phyloP scores from a whole-genome alignment of 2,888 invertebrate genomes.

The Hybos culiciformis region DNA sequence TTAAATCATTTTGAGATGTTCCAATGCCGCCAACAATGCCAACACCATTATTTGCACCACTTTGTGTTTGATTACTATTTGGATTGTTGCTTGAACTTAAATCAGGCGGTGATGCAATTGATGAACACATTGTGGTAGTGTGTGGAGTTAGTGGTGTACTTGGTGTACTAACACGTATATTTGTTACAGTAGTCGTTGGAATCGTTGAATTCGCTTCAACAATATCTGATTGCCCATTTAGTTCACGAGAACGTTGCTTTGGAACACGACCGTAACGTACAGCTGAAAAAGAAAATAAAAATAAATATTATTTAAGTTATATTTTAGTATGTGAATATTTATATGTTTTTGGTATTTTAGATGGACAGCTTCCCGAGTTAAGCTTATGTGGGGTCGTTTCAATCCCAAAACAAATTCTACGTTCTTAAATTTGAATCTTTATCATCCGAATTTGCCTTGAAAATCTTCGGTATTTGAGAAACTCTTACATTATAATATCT shows the following conservation, averaged over 20 bases:
- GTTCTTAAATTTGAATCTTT: no score
- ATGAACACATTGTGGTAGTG: conserved; percentile 38
- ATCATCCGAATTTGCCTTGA: no score
- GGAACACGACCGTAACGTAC: conserved; percentile 94
- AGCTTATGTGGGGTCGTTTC: no score
- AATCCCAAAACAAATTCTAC: no score
- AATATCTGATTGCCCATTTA: conserved; percentile 37
- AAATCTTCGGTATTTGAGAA: no score
- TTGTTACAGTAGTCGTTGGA: conserved; percentile 20
- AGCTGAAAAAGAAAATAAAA: conserved; percentile 44
- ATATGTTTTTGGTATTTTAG: no score
- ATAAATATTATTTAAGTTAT: neutral
- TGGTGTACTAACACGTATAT: conserved; percentile 35
- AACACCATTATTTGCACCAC: conserved; percentile 13
- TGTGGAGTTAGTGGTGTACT: conserved; percentile 39
- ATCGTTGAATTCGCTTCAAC: no score
- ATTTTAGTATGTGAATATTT: no score
- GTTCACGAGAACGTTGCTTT: conserved; percentile 71
- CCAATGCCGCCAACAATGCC: conserved; percentile 11
- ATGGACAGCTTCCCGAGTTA: no score
- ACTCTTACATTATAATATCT: no score
- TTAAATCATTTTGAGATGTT: conserved; percentile 12
- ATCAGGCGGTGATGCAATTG: conserved; percentile 34
- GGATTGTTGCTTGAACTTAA: conserved; percentile 29
- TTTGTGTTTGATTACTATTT: conserved; percentile 16